phyloP scores from a whole-genome alignment of 1,140 invertebrate genomes.

The Zophobas atratus region DNA sequence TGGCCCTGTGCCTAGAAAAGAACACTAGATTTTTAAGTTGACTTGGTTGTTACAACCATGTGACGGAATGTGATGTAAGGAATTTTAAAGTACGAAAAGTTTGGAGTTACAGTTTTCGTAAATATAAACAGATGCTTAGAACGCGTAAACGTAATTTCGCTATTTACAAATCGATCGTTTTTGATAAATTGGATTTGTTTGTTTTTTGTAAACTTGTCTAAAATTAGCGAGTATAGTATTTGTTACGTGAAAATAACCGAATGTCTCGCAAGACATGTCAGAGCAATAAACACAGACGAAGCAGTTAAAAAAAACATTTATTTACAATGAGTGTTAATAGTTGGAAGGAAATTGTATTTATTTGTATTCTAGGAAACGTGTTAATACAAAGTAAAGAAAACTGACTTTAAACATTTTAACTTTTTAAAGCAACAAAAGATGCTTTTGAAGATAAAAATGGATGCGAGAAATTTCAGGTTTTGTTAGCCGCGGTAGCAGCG shows the following conservation, averaged over 20 bases:
- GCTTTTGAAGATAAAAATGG: background rate
- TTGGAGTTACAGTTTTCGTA: too few species aligned
- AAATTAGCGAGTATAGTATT: conserved; percentile 9
- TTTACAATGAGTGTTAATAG: background rate
- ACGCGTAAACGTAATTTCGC: background rate
- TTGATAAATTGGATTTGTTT: background rate
- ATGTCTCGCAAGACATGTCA: background rate
- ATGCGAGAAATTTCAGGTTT: conserved; percentile 1
- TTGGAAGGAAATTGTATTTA: background rate
- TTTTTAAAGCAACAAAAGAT: background rate
- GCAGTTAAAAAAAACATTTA: background rate
- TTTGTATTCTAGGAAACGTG: background rate
- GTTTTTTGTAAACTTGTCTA: background rate
- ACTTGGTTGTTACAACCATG: too few species aligned
- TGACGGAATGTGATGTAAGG: too few species aligned
- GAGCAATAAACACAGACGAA: background rate
- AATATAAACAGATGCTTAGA: too few species aligned
- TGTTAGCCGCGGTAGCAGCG: conserved; percentile 2
- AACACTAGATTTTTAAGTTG: too few species aligned
- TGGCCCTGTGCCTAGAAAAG: too few species aligned
- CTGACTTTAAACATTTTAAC: background rate
- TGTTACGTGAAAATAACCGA: background rate
- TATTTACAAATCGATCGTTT: background rate
- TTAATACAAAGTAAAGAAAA: background rate
- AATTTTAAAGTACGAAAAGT: too few species aligned